Conservation (phyloP, 2,888 invertebrate genomes). For the Tupiocoris notatus region DNA sequence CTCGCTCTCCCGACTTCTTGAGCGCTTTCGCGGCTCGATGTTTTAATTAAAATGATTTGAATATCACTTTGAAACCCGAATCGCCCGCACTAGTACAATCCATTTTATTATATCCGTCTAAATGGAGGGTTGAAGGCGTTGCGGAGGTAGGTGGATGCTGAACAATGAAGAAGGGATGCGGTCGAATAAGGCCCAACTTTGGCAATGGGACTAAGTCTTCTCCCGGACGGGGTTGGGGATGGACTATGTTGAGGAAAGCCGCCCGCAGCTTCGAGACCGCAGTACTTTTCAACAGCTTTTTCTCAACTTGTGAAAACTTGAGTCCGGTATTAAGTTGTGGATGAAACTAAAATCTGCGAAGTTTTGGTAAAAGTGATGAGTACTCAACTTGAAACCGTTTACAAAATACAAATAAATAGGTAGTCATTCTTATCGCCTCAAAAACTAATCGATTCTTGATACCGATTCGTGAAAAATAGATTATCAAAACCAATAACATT, state of each 20-base stretch:
- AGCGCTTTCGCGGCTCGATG: conserved; percentile 13
- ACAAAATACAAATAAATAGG: too few relatives aligned
- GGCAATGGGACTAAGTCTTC: not conserved
- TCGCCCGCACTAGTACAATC: conserved; percentile 29
- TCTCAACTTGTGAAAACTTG: not conserved
- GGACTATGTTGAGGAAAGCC: not conserved
- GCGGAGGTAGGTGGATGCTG: not conserved
- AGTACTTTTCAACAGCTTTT: not conserved
- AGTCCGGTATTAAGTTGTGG: not conserved
- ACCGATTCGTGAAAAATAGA: too few relatives aligned
- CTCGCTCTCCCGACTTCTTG: not conserved
- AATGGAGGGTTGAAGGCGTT: not conserved
- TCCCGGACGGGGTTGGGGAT: not conserved
- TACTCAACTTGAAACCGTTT: too few relatives aligned
- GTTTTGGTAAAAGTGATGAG: too few relatives aligned
- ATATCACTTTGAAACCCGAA: conserved; percentile 30
- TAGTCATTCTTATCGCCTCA: too few relatives aligned
- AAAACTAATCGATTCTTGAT: too few relatives aligned
- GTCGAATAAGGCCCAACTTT: not conserved
- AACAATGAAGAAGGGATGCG: not conserved
- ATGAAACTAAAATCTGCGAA: not conserved
- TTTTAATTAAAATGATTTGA: conserved; percentile 41
- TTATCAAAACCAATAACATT: too few relatives aligned
- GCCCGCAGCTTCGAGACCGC: not conserved
- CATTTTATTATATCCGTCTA: conserved; percentile 7